phyloP scores from a whole-genome alignment of 1,140 invertebrate species.

The Archivesica marissinica region DNA sequence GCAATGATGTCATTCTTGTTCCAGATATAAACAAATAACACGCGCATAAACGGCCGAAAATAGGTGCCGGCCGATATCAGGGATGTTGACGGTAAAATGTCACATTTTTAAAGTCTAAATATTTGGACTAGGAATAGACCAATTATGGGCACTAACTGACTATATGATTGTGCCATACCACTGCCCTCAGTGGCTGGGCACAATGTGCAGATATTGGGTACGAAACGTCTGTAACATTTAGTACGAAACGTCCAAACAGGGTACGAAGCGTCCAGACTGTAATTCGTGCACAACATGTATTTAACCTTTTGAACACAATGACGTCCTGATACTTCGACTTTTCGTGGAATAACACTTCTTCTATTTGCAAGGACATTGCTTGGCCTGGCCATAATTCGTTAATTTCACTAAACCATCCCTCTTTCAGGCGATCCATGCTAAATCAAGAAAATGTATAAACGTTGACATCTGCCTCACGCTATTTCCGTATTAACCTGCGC shows the following conservation, averaged over 20 bases:
- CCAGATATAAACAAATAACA: too few species aligned
- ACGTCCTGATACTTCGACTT: slow-evolving; percentile 96
- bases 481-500: not conserved
- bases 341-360: slow-evolving; percentile 92
- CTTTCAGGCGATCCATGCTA: slow-evolving; percentile 78
- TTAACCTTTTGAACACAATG: slow-evolving; percentile 93
- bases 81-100: too few species aligned
- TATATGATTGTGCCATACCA: not conserved
- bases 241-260: too few species aligned
- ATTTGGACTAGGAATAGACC: too few species aligned
- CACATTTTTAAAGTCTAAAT: too few species aligned
- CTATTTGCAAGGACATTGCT: slow-evolving; percentile 94
- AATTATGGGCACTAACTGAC: too few species aligned
- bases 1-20: too few species aligned
- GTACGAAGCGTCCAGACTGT: not conserved
- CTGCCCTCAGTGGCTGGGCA: not conserved
- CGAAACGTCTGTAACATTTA: not conserved
- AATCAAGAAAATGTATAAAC: not conserved
- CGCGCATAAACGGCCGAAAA: too few species aligned
- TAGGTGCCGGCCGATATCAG: too few species aligned
- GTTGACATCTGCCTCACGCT: not conserved
- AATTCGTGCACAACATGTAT: not conserved
- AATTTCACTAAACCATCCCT: slow-evolving; percentile 84
- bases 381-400: slow-evolving; percentile 94
- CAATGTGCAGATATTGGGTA: not conserved